Evolutionary conservation across 2,888 invertebrate genomes (phyloP).

Genomic region (Pteria penguin): DNA sequence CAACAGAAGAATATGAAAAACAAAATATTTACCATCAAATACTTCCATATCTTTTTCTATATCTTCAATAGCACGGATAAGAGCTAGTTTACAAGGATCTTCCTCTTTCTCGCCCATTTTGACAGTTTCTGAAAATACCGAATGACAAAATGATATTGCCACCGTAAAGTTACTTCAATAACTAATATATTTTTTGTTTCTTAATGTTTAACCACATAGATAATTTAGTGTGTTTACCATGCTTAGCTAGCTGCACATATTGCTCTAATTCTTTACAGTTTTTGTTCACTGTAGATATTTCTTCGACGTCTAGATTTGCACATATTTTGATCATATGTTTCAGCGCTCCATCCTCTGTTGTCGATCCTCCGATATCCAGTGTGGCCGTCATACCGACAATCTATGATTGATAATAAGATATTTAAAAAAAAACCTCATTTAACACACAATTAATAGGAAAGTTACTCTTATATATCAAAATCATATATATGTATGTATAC

Average conservation of each 20-base stretch:
- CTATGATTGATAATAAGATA: too few relatives aligned
- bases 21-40: too few relatives aligned
- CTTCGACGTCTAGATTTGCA: conserved; percentile 62
- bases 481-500: too few relatives aligned
- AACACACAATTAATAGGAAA: too few relatives aligned
- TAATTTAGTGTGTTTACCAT: not conserved
- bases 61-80: not conserved
- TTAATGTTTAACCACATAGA: too few relatives aligned
- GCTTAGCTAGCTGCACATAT: conserved; percentile 55
- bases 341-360: conserved; percentile 62
- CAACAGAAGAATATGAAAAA: too few relatives aligned
- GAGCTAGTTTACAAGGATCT: not conserved
- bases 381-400: conserved; percentile 79
- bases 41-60: not conserved
- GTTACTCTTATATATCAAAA: too few relatives aligned
- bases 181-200: too few relatives aligned
- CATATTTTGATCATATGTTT: conserved; percentile 71
- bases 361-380: conserved; percentile 72
- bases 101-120: conserved; percentile 24
- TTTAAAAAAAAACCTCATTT: too few relatives aligned
- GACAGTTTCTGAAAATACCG: conserved; percentile 17
- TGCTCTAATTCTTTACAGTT: conserved; percentile 56
- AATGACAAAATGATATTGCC: too few relatives aligned
- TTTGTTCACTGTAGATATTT: conserved; percentile 59
- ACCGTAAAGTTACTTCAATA: too few relatives aligned